A percentile compares a stretch with the other conserved stretches of the same genome.
These are phyloP conservation scores for Rynchops niger DNA, from an alignment of 2,113 vertebrate genomes.

Conservation along the genomic window DNA sequence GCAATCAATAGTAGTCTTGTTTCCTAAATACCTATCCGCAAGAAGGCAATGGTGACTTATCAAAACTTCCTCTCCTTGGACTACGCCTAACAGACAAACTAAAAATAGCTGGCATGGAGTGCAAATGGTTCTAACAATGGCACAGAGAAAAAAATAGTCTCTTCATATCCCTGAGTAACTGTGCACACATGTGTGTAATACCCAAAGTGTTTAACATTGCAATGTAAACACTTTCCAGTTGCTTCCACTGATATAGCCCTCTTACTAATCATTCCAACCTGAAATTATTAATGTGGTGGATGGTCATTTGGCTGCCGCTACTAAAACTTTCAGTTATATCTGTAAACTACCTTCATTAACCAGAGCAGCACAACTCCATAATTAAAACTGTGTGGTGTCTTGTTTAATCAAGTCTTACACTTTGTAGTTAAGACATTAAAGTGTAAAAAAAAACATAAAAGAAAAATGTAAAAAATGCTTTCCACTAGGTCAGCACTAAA, in stretches of 20 bases:
- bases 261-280: neutral
- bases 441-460: neutral
- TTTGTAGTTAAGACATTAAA: neutral
- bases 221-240: neutral
- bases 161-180: neutral
- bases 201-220: neutral
- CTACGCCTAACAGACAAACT: neutral
- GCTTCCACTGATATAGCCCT: neutral
- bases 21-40: neutral
- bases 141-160: neutral
- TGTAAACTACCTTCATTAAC: neutral
- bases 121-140: neutral
- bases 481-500: neutral
- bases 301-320: neutral
- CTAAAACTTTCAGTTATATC: neutral
- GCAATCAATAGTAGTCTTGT: neutral
- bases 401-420: neutral
- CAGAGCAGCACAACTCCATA: neutral
- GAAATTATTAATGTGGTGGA: neutral
- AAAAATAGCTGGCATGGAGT: neutral
- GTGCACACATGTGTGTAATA: neutral
- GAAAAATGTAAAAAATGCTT: neutral
- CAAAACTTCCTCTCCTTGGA: neutral
- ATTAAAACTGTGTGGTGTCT: neutral
- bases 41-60: neutral